These are phyloP conservation scores for Congeria kusceri DNA, from an alignment of 2,888 invertebrate genomes.

Conservation along the genomic window DNA sequence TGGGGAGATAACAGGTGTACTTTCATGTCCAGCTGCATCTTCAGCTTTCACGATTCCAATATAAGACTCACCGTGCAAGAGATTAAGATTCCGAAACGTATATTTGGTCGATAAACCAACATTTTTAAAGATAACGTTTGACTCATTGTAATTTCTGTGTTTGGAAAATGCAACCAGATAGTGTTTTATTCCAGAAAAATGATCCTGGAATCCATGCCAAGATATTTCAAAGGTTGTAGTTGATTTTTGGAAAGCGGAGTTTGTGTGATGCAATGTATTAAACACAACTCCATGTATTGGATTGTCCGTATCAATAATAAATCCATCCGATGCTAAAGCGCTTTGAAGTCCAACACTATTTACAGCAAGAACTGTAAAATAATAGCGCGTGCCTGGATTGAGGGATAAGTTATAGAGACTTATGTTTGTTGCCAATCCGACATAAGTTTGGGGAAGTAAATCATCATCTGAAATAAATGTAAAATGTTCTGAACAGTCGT, in stretches of 20 bases:
- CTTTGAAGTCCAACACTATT: constrained; percentile 52
- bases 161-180: constrained; percentile 40
- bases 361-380: constrained; percentile 50
- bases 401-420: constrained; percentile 31
- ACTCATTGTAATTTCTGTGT: not conserved
- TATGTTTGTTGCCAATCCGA: constrained; percentile 27
- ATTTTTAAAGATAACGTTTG: constrained; percentile 18
- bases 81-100: constrained; percentile 5
- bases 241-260: constrained; percentile 8
- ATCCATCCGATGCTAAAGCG: constrained; percentile 47
- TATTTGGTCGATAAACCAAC: constrained; percentile 18
- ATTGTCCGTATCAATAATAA: constrained; percentile 41
- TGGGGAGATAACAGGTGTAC: not conserved
- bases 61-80: constrained; percentile 27
- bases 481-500: too few species aligned
- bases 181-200: constrained; percentile 41
- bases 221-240: constrained; percentile 19
- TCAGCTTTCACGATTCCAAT: constrained; percentile 26
- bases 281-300: constrained; percentile 52
- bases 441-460: constrained; percentile 16
- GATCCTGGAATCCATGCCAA: constrained; percentile 56
- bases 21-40: constrained; percentile 18
- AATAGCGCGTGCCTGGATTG: constrained; percentile 53
- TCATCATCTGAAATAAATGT: constrained; percentile 50
- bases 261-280: constrained; percentile 39